Evolutionary conservation across 2,113 vertebrate species (phyloP), one percentile per base, ranked within the genome.

Genomic region (Ptyas mucosa): DNA sequence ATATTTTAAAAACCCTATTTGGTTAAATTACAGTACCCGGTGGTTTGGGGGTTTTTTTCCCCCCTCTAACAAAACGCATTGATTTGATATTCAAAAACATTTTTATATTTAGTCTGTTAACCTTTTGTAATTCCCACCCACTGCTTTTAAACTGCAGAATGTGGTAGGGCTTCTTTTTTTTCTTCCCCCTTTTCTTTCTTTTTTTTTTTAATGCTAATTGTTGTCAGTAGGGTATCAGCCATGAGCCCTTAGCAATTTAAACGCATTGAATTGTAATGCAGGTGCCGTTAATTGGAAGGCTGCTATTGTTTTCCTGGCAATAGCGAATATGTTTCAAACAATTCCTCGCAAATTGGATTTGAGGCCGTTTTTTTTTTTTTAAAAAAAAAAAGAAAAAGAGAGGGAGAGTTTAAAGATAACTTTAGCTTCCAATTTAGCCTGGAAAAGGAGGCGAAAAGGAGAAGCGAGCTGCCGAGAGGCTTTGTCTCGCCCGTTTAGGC

Each of bases 91-190:
- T 97, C 98, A 97, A 91, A 97, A 96, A 93, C 93, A 94, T 97
- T 97, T 97, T 97, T 97, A 97, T 97, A 97, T 97, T 97, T 97
- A 97, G 97, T 97, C 97, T 97, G 97, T 96, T 97, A 97, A 98
- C 98, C 97, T 98, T 98, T 97, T 97, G 97, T 97, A 94, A 97
- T 96, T 96, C 96, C 97, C 96, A 95, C 97, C 97, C 97, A 97
- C 97, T 87, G 97, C 97, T 97, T 95, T 95, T 89, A 96, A 94
- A 95, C 64, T 53, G 94, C 43, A 43, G 95, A 94, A 94, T 58
- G 58, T 89, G 21, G 26, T 29, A 5, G 46, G 58, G 15, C 1
- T 64, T n/a, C 49, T 49, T 49, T 7, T 43, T 26, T 52, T 52
- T 26, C 8, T 52, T 52, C 10, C 1, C 0, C 14, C 52, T 14